Conservation (phyloP, 2,113 vertebrate species). For the Phaethornis superciliosus region DNA sequence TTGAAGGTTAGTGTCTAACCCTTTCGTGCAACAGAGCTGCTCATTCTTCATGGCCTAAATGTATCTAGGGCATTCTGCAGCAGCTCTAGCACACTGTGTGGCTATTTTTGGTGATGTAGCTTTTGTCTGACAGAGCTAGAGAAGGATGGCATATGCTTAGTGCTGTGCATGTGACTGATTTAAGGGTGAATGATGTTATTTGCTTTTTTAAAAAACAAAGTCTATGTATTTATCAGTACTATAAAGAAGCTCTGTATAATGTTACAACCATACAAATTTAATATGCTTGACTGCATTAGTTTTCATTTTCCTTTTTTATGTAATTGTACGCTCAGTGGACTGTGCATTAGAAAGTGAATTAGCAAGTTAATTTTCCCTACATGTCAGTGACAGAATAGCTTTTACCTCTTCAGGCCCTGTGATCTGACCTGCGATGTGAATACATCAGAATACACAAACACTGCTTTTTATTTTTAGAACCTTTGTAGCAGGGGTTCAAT, state of each 20-base stretch:
- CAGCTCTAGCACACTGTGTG: constrained; percentile 3
- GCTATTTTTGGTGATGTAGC: constrained; percentile 70
- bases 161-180: constrained; percentile 46
- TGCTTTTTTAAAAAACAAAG: neutral
- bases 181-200: neutral
- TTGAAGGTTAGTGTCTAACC: neutral
- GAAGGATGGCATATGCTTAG: constrained; percentile 61
- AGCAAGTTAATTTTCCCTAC: constrained; percentile 42
- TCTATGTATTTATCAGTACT: neutral
- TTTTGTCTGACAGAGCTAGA: constrained; percentile 58
- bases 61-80: constrained; percentile 71
- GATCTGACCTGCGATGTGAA: neutral
- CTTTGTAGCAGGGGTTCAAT: neutral
- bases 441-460: neutral
- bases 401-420: neutral
- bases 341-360: constrained; percentile 17
- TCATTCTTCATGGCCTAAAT: neutral
- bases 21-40: neutral
- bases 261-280: neutral
- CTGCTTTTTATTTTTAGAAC: neutral
- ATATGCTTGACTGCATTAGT: neutral
- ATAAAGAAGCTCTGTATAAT: neutral
- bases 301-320: constrained; percentile 15
- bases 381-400: neutral
- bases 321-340: constrained; percentile 18